Base-by-base conservation (phyloP, 30 jellyfish, hydroid and myxozoan genomes). In the Pseudorhiza aurosa region DNA sequence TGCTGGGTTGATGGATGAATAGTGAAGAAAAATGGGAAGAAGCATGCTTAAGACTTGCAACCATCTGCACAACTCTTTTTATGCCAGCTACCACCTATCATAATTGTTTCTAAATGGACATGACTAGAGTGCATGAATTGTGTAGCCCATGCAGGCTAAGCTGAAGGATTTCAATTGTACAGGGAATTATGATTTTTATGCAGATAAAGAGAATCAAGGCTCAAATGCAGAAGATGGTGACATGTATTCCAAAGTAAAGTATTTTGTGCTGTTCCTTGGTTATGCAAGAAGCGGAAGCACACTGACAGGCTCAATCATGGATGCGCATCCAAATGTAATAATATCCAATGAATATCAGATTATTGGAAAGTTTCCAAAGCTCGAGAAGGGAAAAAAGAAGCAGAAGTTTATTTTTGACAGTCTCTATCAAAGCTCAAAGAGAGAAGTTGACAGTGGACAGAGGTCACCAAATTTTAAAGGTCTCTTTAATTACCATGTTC, bases 281-380 rank as follows among this genome's bases (percentile, higher is more conserved):
- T 89, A 89, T 30, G 88, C 97, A 50, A 55, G 97, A 30, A 89
- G 97, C 76, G 97, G 97, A 18, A 80, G 96, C 62, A 89, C 97
- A 10, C 56, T 89, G 7, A 27, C 68, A 12, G 97, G 97, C 27
- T 89, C 97, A 4, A 21, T 89, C 0, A 83, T 89, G 5, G 97
- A 89, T 70, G 97, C 97, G 15, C 97, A 89, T 58, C 96, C 96
- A 12, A 45, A 83, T 70, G 77, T 68, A 19, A 59, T 89, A 36
- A 75, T 89, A 49, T 96, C 97, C n/a, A 82, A 89, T 65, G 97
- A 89, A 58, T 83, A 89, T 59, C 74, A 60, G 83, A 12, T 89
- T 18, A 65, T 42, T 8, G 64, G 49, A 12, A 82, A 83, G 45
- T 83, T 96, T 79, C 32, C 14, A 47, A 40, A 49, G 8, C 68